A percentile compares a stretch with the other conserved stretches of the same genome.
These are phyloP conservation scores for Timema podura DNA, from an alignment of 2,888 invertebrate species.

Conservation along the genomic window DNA sequence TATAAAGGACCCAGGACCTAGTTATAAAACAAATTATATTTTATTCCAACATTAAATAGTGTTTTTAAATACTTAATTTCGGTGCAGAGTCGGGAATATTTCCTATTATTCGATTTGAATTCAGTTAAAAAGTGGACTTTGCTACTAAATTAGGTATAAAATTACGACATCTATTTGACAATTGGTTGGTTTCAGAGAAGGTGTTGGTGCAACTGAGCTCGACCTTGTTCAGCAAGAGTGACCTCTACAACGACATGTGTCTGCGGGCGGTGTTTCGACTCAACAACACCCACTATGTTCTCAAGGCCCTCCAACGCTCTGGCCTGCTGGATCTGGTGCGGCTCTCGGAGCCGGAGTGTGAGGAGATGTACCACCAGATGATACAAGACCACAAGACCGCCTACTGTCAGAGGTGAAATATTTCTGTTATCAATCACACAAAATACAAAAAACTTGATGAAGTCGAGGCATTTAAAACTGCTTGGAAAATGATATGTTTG, in stretches of 20 bases:
- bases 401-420: conserved; percentile 59
- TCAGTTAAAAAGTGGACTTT: no score
- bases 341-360: conserved; percentile 80
- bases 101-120: no score
- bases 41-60: no score
- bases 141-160: no score
- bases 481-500: no score
- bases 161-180: no score
- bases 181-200: conserved; percentile 59
- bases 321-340: conserved; percentile 76
- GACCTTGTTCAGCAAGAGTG: conserved; percentile 85
- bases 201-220: conserved; percentile 86
- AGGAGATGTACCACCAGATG: conserved; percentile 80
- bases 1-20: no score
- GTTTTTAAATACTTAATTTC: no score
- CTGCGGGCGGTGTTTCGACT: conserved; percentile 85
- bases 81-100: no score
- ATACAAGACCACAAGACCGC: conserved; percentile 77
- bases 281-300: conserved; percentile 91
- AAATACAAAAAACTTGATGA: no score
- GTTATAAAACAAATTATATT: no score
- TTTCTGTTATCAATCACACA: background rate
- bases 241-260: conserved; percentile 82
- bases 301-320: conserved; percentile 86
- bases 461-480: no score